Percentiles rank a stretch among this genome's conserved stretches.
These are phyloP conservation scores for Luperina nickerlii DNA, from an alignment of 2,888 invertebrate genomes.

Conservation along the genomic window DNA sequence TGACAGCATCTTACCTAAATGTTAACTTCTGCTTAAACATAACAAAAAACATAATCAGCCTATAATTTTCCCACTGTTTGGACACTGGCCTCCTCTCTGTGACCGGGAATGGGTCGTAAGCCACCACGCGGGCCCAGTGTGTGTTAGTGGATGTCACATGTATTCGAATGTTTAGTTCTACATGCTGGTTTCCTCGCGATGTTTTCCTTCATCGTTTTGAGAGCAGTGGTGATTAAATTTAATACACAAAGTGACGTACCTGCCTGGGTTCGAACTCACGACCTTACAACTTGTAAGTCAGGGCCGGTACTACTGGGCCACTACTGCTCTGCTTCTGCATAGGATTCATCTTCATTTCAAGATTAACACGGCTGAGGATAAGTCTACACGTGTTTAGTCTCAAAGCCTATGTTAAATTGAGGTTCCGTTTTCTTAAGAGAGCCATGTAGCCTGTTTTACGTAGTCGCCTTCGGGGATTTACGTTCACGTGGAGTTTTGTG, in stretches of 20 bases:
- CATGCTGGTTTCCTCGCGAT: not conserved
- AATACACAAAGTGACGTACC: not conserved
- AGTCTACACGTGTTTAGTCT: not conserved
- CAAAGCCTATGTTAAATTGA: conserved; percentile 18
- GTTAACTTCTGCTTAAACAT: not conserved
- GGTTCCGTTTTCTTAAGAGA: conserved; percentile 16
- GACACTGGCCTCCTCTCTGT: not conserved
- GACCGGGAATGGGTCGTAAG: not conserved
- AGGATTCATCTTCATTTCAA: not conserved
- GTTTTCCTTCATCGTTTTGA: not conserved
- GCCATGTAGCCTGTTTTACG: conserved; percentile 6
- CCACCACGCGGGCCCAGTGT: not conserved
- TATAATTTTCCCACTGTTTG: not conserved
- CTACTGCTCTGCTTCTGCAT: not conserved
- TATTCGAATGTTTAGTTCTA: not conserved
- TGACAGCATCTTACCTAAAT: not conserved
- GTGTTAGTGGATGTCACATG: not conserved
- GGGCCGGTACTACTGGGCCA: no score
- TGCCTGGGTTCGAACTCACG: no score
- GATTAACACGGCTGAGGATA: not conserved
- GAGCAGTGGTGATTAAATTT: not conserved
- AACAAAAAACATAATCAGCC: not conserved
- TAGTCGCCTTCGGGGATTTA: conserved; percentile 29
- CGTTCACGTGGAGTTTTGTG: conserved; percentile 27
- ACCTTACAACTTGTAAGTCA: no score